Evolutionary conservation across 2,797 vertebrate genomes (phyloP), one percentile per base, ranked within the genome.

Genomic region (Coranthus polyacanthus): DNA sequence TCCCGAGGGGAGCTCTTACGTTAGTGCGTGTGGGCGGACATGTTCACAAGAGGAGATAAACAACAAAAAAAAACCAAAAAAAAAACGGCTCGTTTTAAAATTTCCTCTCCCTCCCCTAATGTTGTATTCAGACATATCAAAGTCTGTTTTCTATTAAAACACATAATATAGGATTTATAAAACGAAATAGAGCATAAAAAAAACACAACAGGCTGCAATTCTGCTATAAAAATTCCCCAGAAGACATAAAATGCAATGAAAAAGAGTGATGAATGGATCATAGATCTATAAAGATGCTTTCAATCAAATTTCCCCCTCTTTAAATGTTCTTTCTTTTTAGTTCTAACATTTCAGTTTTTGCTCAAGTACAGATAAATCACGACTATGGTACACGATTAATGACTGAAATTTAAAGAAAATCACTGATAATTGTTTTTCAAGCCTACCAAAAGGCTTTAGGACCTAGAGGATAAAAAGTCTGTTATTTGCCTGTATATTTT

Each of bases 1-100:
- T 82, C 77, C 70, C 51, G 57, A 41, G 57, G 79, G 81, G 64
- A 67, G 85, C 73, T 56, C 68, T 62, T 53, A 29, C 49, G 62
- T 66, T 16, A 54, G 63, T 37, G 68, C 37, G 68, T 62, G 63
- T 72, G 76, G 60, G 75, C 10, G 55, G 72, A 79, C 45, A 75
- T 55, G 66, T 63, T 78, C 54, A 7, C 69, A 53, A 53, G 24
- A 43, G 55, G 21, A 39, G 32, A 36, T 67, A 67, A 68, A 52
- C 44, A 78, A 68, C 6, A 53, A n/a, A 58, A 3, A 44, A 13
- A 26, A 4, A 32, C 9, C 17, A 39, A 38, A 22, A 50, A 11
- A 41, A 62, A 62, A 47, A 52, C 54, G 46, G 16, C 51, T 36
- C 10, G 29, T 36, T 57, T 17, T 39, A 73, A 73, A 49, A 22